Evolutionary conservation across 2,113 vertebrate species (phyloP).

Genomic region (Regulus satrapa): DNA sequence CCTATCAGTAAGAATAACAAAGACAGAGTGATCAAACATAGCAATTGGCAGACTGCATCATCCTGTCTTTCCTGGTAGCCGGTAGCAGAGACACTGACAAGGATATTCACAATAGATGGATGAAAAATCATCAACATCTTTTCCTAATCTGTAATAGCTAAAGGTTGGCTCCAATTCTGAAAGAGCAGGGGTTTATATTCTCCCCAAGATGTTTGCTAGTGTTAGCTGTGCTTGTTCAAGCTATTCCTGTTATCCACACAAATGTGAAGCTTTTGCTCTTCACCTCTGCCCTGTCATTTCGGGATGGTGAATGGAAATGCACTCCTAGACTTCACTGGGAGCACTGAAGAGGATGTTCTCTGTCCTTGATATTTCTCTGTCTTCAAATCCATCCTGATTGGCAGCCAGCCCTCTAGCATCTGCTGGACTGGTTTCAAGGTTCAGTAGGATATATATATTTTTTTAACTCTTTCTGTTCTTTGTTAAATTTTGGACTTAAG

Average conservation of each 20-base stretch:
- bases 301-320: neutral
- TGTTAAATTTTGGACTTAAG: neutral
- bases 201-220: neutral
- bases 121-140: neutral
- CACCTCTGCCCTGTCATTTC: neutral
- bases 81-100: neutral
- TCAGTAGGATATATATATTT: neutral
- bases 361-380: conserved; percentile 45
- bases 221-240: neutral
- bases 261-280: neutral
- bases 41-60: neutral
- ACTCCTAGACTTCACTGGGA: neutral
- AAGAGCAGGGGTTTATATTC: neutral
- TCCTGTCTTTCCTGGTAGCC: neutral
- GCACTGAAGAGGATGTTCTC: conserved; percentile 1
- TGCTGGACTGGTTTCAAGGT: conserved; percentile 37
- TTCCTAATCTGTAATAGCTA: neutral
- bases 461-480: neutral
- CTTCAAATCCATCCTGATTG: conserved; percentile 34
- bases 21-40: neutral
- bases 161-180: neutral
- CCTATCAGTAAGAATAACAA: neutral
- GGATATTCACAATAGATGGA: neutral
- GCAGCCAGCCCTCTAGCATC: conserved; percentile 31
- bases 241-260: neutral